phyloP scores from a whole-genome alignment of 1,140 invertebrate genomes.

The Cotesia typhae region DNA sequence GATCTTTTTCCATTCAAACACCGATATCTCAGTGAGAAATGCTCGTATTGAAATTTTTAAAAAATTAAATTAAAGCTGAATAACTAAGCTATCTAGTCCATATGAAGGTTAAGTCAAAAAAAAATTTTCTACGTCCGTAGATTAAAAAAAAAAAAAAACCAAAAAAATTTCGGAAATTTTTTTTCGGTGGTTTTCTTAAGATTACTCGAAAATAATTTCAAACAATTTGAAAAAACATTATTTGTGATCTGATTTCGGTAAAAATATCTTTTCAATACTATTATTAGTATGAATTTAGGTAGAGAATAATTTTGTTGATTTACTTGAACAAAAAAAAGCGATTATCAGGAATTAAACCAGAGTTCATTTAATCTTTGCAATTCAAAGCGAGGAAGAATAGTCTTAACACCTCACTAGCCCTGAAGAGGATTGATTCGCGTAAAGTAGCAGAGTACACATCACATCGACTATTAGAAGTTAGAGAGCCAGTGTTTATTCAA shows the following conservation, averaged over 20 bases:
- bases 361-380: constrained; percentile 2
- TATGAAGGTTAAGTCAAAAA: no score
- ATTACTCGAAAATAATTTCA: no score
- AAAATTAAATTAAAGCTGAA: no score
- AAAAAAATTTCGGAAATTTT: no score
- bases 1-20: no score
- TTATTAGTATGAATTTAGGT: not conserved
- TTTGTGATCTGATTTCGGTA: not conserved
- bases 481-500: constrained; percentile 56
- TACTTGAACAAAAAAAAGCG: not conserved
- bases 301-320: not conserved
- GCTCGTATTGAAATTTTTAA: no score
- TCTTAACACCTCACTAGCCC: constrained; percentile 47
- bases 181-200: no score
- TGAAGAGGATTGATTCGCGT: constrained; percentile 45
- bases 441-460: not conserved
- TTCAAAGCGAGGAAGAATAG: constrained; percentile 15
- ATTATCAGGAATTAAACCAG: not conserved
- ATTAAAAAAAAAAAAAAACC: no score
- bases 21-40: no score
- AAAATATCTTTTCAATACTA: not conserved
- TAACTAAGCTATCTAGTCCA: no score
- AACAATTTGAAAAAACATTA: no score
- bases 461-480: constrained; percentile 25
- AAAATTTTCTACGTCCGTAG: no score